A percentile compares a stretch with the other conserved stretches of the same genome.
Evolutionary conservation across 1,140 invertebrate species (phyloP).

Genomic region (Drosophila simulans): DNA sequence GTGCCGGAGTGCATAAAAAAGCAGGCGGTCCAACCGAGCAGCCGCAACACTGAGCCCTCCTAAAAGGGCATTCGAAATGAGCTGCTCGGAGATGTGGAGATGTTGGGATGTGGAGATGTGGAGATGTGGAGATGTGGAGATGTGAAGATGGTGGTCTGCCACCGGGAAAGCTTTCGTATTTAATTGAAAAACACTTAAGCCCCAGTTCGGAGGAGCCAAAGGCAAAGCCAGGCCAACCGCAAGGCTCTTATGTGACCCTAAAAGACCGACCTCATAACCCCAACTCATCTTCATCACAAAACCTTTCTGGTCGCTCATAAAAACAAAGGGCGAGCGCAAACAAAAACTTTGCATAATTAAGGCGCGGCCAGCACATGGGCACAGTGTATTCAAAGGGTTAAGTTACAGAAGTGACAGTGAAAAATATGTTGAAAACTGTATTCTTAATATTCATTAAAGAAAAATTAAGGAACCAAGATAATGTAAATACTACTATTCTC

Average conservation of each 20-base stretch:
- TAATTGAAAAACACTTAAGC: constrained; percentile 81
- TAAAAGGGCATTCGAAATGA: constrained; percentile 71
- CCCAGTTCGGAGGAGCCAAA: constrained; percentile 21
- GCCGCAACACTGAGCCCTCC: constrained; percentile 19
- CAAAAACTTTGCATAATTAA: constrained; percentile 77
- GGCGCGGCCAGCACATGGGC: constrained; percentile 11
- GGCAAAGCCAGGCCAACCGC: constrained; percentile 57
- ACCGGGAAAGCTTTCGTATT: constrained; percentile 39
- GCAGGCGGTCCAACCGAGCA: constrained; percentile 1
- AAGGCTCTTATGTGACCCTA: constrained; percentile 41
- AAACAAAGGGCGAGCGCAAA: constrained; percentile 50
- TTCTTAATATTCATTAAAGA: background rate
- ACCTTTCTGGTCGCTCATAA: constrained; percentile 39
- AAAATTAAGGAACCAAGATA: no score
- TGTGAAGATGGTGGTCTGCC: constrained; percentile 38
- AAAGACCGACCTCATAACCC: constrained; percentile 19
- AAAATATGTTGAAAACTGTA: background rate
- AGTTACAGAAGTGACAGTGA: no score
- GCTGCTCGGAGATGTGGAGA: constrained; percentile 37
- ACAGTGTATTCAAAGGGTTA: background rate
- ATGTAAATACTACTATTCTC: no score
- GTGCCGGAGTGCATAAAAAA: constrained; percentile 18
- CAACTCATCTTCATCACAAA: constrained; percentile 13
- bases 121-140: constrained; percentile 7
- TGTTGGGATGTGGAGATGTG: constrained; percentile 6